Evolutionary conservation across 2,113 vertebrate species (phyloP).

Genomic region (Chaenocephalus aceratus): DNA sequence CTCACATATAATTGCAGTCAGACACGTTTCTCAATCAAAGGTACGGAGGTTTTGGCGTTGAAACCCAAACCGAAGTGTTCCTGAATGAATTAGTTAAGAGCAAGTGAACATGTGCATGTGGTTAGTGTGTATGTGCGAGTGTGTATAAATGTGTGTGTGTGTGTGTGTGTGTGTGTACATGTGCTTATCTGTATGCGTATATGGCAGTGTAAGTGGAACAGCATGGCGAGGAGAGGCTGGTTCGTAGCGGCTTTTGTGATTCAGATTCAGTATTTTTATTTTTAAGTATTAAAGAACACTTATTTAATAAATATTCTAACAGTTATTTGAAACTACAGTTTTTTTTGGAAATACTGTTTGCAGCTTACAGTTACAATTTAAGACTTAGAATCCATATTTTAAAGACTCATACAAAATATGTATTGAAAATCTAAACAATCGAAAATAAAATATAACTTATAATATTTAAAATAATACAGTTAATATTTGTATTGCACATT

Average conservation of each 20-base stretch:
- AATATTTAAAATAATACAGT: neutral
- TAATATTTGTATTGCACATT: neutral
- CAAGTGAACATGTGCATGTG: constrained; percentile 86
- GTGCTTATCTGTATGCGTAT: constrained; percentile 73
- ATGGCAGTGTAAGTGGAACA: constrained; percentile 83
- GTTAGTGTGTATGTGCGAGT: constrained; percentile 67
- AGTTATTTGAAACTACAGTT: neutral
- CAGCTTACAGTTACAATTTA: neutral
- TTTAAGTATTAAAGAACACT: constrained; percentile 20
- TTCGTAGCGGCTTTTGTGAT: constrained; percentile 81
- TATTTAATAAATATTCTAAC: neutral
- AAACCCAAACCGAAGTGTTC: constrained; percentile 86
- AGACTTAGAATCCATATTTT: neutral
- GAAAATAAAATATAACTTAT: neutral
- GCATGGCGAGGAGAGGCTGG: constrained; percentile 73
- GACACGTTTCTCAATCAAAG: constrained; percentile 86
- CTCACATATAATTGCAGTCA: constrained; percentile 83
- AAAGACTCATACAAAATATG: neutral
- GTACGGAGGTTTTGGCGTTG: constrained; percentile 79
- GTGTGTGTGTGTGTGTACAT: constrained; percentile 51
- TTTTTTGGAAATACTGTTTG: neutral
- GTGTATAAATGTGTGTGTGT: constrained; percentile 34
- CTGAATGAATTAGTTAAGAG: constrained; percentile 87
- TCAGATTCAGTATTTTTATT: constrained; percentile 30
- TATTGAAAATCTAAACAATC: neutral